Conservation (phyloP, 2,113 vertebrate species). For the Tympanuchus pallidicinctus region DNA sequence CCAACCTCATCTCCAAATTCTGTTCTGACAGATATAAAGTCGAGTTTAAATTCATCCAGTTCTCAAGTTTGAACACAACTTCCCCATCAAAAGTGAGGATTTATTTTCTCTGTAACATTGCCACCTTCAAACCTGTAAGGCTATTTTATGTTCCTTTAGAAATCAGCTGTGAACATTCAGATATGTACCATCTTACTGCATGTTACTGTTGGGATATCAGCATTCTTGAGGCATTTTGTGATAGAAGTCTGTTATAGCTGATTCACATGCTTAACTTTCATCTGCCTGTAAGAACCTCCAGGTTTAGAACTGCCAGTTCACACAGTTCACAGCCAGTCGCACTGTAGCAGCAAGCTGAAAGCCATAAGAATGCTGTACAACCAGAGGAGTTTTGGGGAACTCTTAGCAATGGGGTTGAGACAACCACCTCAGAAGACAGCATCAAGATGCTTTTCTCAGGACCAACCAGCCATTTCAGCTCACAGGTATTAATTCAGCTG, state of each 20-base stretch:
- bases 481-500: background rate
- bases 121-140: background rate
- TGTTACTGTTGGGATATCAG: background rate
- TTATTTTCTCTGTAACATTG: background rate
- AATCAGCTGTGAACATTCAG: background rate
- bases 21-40: background rate
- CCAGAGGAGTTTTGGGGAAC: background rate
- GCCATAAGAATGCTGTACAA: rapidly evolving
- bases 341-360: background rate
- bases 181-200: background rate
- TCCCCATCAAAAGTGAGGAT: background rate
- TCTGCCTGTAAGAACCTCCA: background rate
- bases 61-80: background rate
- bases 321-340: rapidly evolving
- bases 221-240: background rate
- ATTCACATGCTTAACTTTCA: background rate
- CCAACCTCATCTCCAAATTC: background rate
- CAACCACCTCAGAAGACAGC: background rate
- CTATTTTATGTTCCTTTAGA: background rate
- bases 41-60: background rate
- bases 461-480: background rate
- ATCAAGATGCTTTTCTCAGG: background rate
- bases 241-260: background rate
- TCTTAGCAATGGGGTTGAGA: background rate
- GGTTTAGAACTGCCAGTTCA: background rate